A percentile compares a stretch with the other conserved stretches of the same genome.
These are phyloP conservation scores for Muntiacus reevesi DNA, from an alignment of 2,113 vertebrate genomes.

Conservation along the genomic window DNA sequence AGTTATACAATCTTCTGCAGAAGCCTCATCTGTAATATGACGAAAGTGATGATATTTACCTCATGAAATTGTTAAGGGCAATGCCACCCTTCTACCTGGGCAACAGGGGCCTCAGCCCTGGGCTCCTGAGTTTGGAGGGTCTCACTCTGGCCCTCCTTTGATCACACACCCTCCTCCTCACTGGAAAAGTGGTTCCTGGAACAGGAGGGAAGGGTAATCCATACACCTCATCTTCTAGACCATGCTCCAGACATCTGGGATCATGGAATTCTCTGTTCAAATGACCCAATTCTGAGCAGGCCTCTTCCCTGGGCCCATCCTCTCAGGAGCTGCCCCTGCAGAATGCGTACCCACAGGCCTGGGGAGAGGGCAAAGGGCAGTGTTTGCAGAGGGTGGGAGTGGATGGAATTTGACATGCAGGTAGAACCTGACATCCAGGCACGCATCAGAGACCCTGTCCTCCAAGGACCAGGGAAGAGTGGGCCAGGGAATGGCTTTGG, in stretches of 20 bases:
- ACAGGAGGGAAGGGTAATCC: too few relatives aligned
- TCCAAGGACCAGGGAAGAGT: neutral
- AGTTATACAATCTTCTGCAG: neutral
- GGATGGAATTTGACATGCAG: too few relatives aligned
- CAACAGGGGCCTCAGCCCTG: neutral
- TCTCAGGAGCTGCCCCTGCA: neutral
- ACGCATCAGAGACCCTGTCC: fast-evolving
- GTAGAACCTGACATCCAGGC: neutral
- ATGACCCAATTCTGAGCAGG: neutral
- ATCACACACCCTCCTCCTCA: neutral
- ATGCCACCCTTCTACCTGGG: neutral
- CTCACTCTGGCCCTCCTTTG: neutral
- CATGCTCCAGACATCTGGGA: neutral
- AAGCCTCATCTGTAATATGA: neutral
- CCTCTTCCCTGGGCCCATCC: neutral
- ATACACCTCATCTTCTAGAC: neutral
- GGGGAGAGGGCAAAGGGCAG: neutral
- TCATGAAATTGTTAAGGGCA: neutral
- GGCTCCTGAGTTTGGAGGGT: neutral
- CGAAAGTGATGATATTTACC: neutral
- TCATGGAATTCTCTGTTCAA: neutral
- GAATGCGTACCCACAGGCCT: neutral
- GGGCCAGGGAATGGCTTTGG: neutral
- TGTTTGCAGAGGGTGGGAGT: neutral
- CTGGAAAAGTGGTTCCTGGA: neutral